phyloP scores from a whole-genome alignment of 2,888 invertebrate species.

The Dynastes tityus region DNA sequence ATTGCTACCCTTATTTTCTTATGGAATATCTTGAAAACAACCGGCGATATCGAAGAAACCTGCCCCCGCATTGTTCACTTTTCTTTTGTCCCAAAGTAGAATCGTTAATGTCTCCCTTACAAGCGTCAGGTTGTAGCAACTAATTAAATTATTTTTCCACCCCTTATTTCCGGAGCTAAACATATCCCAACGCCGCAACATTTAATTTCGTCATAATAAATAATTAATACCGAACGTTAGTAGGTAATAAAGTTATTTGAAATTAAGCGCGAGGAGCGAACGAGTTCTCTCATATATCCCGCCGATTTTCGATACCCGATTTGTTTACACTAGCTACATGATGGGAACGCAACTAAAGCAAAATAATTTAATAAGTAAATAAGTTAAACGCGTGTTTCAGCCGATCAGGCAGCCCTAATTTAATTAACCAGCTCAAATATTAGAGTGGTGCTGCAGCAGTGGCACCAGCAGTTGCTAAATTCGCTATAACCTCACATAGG shows the following conservation, averaged over 20 bases:
- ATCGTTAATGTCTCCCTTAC: too few species aligned
- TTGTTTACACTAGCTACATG: not conserved
- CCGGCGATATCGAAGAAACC: too few species aligned
- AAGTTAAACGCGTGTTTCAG: conserved; percentile 14
- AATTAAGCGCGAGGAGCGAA: not conserved
- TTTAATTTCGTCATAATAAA: not conserved
- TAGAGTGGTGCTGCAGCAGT: not conserved
- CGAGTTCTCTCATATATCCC: not conserved
- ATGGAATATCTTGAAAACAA: too few species aligned
- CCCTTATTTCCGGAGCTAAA: not conserved
- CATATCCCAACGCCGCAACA: not conserved
- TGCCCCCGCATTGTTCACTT: too few species aligned
- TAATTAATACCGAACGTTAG: not conserved
- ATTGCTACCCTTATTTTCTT: too few species aligned
- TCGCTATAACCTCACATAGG: too few species aligned
- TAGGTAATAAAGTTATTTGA: not conserved
- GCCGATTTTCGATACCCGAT: not conserved
- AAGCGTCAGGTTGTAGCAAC: too few species aligned
- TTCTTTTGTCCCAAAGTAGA: too few species aligned
- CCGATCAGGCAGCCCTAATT: conserved; percentile 2
- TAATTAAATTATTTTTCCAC: too few species aligned
- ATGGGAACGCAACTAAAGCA: conserved; percentile 5
- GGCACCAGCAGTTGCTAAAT: not conserved
- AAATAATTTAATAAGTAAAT: conserved; percentile 31
- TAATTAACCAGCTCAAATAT: conserved; percentile 16